phyloP scores from a whole-genome alignment of 2,113 vertebrate species.

The Hepsetus odoe region DNA sequence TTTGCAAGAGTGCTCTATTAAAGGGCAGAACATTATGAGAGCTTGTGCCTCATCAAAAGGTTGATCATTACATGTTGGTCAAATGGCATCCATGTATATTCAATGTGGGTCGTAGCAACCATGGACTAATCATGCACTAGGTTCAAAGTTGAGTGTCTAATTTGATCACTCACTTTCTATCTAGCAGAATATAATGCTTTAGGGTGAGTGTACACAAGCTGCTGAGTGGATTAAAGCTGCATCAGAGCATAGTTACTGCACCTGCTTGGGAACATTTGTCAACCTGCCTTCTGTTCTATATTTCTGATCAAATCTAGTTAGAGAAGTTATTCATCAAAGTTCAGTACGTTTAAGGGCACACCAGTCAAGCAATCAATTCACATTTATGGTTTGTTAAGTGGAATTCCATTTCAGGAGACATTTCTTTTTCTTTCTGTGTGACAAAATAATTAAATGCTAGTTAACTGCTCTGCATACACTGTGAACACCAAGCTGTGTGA shows the following conservation, averaged over 20 bases:
- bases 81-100: constrained; percentile 17
- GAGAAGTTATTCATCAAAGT: neutral
- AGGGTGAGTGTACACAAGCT: neutral
- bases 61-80: constrained; percentile 16
- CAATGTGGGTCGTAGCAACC: neutral
- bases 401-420: neutral
- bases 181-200: neutral
- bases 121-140: neutral
- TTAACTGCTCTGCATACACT: neutral
- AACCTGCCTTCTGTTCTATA: neutral
- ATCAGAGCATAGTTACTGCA: neutral
- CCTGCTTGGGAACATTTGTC: neutral
- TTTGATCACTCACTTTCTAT: neutral
- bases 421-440: too few species aligned
- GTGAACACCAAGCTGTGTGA: too few species aligned
- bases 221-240: neutral
- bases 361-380: neutral
- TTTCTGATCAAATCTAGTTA: neutral
- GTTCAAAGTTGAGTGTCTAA: constrained; percentile 17
- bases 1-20: constrained; percentile 6
- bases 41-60: constrained; percentile 27
- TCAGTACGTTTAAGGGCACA: neutral
- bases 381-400: neutral
- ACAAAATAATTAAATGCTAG: neutral
- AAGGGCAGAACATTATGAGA: constrained; percentile 18